phyloP scores from a whole-genome alignment of 2,888 invertebrate genomes.

The Meganola albula region DNA sequence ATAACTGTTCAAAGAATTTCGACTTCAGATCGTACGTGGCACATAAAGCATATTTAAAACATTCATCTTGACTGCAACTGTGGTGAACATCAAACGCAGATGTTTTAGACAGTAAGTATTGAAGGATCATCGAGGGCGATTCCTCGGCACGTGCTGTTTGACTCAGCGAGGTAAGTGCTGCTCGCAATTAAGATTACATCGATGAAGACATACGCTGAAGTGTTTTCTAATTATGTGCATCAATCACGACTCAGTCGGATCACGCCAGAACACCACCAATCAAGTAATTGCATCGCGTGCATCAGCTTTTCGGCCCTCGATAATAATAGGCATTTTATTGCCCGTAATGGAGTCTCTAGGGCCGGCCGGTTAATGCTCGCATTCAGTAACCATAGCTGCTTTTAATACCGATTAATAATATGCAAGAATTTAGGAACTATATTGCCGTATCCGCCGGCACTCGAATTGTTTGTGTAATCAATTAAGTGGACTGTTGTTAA shows the following conservation, averaged over 20 bases:
- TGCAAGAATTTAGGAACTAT: slow-evolving; percentile 54
- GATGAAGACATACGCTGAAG: slow-evolving; percentile 76
- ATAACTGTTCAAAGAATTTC: slow-evolving; percentile 19
- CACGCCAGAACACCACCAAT: slow-evolving; percentile 73
- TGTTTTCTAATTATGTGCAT: slow-evolving; percentile 78
- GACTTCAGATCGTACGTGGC: slow-evolving; percentile 23
- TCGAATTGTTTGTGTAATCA: slow-evolving; percentile 62
- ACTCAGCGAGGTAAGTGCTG: slow-evolving; percentile 73
- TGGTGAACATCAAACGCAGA: slow-evolving; percentile 29
- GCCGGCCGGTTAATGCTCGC: slow-evolving; percentile 62
- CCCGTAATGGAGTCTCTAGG: slow-evolving; percentile 77
- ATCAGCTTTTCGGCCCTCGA: slow-evolving; percentile 76
- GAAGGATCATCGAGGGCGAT: slow-evolving; percentile 35
- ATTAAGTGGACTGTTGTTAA: slow-evolving; percentile 56
- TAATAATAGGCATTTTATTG: slow-evolving; percentile 78
- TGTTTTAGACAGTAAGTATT: slow-evolving; percentile 37
- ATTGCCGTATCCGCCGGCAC: slow-evolving; percentile 33
- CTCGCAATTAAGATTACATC: slow-evolving; percentile 70
- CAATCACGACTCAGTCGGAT: slow-evolving; percentile 66
- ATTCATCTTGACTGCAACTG: slow-evolving; percentile 23
- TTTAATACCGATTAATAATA: slow-evolving; percentile 73
- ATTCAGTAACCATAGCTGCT: slow-evolving; percentile 59
- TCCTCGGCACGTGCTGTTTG: slow-evolving; percentile 61
- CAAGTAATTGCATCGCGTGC: slow-evolving; percentile 78
- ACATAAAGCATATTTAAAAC: slow-evolving; percentile 28